Evolutionary conservation across 2,797 vertebrate species (phyloP), one percentile per base, ranked within the genome.

Genomic region (Dendrocincla fuliginosa): DNA sequence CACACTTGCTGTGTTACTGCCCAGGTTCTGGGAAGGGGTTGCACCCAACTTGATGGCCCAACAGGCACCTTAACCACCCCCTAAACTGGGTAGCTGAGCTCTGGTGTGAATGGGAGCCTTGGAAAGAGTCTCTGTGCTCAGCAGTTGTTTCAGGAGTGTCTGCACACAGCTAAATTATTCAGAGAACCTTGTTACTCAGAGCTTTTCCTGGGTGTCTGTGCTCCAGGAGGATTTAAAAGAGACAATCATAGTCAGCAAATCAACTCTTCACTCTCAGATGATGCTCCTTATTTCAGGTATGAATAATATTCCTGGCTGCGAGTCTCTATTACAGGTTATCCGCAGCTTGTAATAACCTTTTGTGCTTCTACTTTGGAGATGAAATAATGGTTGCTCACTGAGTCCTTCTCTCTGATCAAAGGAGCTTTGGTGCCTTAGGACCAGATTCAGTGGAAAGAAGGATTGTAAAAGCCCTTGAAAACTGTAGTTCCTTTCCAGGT

Each of bases 341-440:
- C 64, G 69, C 56, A 75, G 80, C 89, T 32, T 57, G 60, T 71
- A 86, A 67, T 75, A 88, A 91, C 30, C 90, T 93, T 83, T 71
- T 69, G 53, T 92, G 68, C 41, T 84, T 69, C 75, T 81, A 8
- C 86, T 87, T 83, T 22, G 59, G 85, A 80, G 78, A 59, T 78
- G 52, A 92, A 93, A 94, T 92, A 95, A 84, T 76, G 41, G 53
- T 35, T 90, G 61, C 56, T 87, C 41, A 16, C 22, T 46, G 74
- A 84, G 70, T 60, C 59, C 47, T 74, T 89, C 84, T 33, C 18
- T 65, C 60, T 77, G 64, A 96, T 77, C 80, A 84, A 88, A 69
- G 50, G 87, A 93, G 39, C 65, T 89, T 57, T 93, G 75, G 87
- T 91, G 94, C 94, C 78, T 82, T 75, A 90, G 86, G 90, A 88